Percentiles rank a stretch among this genome's conserved stretches.
Conservation (phyloP, 2,888 invertebrate species). For the Perithous albicinctus region DNA sequence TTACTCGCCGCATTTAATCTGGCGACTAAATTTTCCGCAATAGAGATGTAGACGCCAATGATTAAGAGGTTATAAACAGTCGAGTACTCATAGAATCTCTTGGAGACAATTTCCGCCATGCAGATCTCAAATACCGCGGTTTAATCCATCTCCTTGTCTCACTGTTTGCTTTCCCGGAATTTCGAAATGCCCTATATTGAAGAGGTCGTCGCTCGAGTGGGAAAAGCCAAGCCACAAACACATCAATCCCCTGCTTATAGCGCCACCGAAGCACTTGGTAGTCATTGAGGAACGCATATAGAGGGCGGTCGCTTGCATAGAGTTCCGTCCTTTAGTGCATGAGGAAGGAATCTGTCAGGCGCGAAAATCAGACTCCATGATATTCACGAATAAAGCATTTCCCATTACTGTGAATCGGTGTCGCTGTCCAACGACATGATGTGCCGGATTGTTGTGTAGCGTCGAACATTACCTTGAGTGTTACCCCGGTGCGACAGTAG, state of each 20-base stretch:
- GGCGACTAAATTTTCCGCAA: neutral
- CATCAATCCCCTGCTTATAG: neutral
- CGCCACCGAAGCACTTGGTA: neutral
- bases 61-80: slow-evolving; percentile 7
- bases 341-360: neutral
- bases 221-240: neutral
- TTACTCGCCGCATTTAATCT: no score
- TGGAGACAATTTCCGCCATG: neutral
- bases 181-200: neutral
- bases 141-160: neutral
- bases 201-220: neutral
- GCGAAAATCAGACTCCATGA: slow-evolving; percentile 7
- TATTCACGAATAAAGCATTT: slow-evolving; percentile 18
- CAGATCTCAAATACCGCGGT: neutral
- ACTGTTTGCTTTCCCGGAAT: neutral
- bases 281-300: neutral
- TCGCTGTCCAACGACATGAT: slow-evolving; percentile 43
- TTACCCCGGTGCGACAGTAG: slow-evolving; percentile 26
- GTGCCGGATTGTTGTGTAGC: slow-evolving; percentile 35
- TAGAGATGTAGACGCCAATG: neutral
- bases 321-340: neutral
- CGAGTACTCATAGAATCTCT: neutral
- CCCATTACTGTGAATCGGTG: slow-evolving; percentile 20
- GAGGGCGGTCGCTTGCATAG: neutral
- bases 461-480: slow-evolving; percentile 12